Evolutionary conservation across 2,113 vertebrate genomes (phyloP), one percentile per base, ranked within the genome.

Genomic region (Porphyrio hochstetteri): DNA sequence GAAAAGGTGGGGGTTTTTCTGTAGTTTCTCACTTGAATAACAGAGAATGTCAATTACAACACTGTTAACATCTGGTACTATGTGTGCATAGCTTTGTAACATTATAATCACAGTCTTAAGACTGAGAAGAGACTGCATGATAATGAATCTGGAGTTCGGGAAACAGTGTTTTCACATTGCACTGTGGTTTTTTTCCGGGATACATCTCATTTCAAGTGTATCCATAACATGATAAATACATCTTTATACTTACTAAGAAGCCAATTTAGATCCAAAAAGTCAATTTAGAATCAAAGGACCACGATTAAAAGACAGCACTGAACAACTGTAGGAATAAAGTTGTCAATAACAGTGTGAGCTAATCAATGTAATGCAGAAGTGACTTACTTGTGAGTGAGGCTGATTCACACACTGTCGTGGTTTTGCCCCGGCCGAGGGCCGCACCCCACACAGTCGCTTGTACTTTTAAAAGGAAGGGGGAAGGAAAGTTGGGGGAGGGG

Each of bases 1-100:
- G 82, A 65, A 48, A 40, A 9, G 3, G 19, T 48, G 48, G 20
- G 25, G 0, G 1, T 35, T 27, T 35, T 44, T 9, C 7, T 50
- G 56, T 18, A 57, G 6, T 24, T 64, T 72, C 44, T 76, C 27
- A 42, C 27, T 7, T 42, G 42, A 71, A 36, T 8, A 46, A 65
- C 23, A 35, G 8, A 61, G 28, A 3, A 52, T 48, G 16, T n/a
- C 63, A 59, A 21, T 83, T 77, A 25, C 1, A 13, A 46, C 56
- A 76, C 7, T 15, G 15, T 36, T 71, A 84, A 69, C 21, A 85
- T 15, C 21, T 69, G 19, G 12, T 80, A 29, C 3, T 50, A 11
- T 11, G 21, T 44, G 35, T 29, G 24, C 46, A 64, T 31, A 82
- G 4, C 8, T 92, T 78, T 87, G 53, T 53, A 82, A 65, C 21